phyloP scores from a whole-genome alignment of 2,113 vertebrate species.

The Stomatorhinus ivindoensis region DNA sequence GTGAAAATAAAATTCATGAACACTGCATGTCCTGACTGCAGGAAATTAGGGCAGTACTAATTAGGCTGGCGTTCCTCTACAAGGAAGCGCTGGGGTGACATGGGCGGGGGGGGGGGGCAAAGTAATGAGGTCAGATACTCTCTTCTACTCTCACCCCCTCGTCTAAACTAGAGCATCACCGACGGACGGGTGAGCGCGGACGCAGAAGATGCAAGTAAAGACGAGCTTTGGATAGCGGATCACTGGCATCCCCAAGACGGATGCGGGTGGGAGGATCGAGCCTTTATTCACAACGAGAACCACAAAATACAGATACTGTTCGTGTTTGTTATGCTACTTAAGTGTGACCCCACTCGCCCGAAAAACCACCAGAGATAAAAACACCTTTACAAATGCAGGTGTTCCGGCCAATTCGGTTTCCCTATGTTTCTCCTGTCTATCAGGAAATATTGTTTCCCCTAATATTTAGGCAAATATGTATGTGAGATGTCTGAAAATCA shows the following conservation, averaged over 20 bases:
- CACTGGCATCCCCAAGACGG: not conserved
- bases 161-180: not conserved
- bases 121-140: not conserved
- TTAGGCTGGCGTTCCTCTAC: not conserved
- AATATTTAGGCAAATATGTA: too few species aligned
- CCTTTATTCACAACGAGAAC: not conserved
- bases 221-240: not conserved
- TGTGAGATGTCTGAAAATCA: too few species aligned
- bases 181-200: not conserved
- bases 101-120: not conserved
- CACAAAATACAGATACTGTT: not conserved
- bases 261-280: not conserved
- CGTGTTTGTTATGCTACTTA: too few species aligned
- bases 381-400: not conserved
- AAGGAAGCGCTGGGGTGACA: not conserved
- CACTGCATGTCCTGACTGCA: not conserved
- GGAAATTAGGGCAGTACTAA: slow-evolving; percentile 17
- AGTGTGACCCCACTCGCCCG: not conserved
- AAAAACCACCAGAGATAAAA: not conserved
- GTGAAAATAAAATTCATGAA: not conserved
- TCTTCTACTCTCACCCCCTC: not conserved
- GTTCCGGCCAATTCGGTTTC: too few species aligned
- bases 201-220: not conserved
- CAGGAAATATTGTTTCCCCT: too few species aligned
- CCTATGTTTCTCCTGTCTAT: too few species aligned